phyloP scores from a whole-genome alignment of 1,140 invertebrate genomes.

The Harpegnathos saltator region DNA sequence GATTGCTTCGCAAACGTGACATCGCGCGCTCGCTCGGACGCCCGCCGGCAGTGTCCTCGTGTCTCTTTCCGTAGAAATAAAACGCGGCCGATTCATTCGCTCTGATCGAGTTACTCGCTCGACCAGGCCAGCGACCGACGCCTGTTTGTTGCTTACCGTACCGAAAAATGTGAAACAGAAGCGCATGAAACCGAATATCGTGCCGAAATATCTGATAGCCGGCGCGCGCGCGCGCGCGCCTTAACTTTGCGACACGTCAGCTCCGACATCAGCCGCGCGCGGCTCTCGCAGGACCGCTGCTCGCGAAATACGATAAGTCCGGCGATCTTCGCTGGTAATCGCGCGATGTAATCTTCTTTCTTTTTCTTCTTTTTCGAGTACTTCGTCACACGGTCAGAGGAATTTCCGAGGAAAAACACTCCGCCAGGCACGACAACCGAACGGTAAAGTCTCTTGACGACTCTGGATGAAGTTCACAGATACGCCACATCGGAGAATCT shows the following conservation, averaged over 20 bases:
- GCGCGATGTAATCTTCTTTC: not conserved
- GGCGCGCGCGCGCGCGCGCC: not conserved
- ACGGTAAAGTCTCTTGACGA: too few species aligned
- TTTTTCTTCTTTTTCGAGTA: too few species aligned
- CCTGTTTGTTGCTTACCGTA: constrained; percentile 27
- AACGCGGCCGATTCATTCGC: constrained; percentile 3
- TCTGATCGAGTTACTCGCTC: constrained; percentile 33
- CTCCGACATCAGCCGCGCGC: constrained; percentile 22
- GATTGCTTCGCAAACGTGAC: not conserved
- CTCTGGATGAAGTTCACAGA: too few species aligned
- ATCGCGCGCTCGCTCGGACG: too few species aligned
- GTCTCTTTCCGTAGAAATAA: constrained; percentile 5
- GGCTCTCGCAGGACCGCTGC: constrained; percentile 5
- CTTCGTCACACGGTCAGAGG: not conserved
- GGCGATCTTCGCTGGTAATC: constrained; percentile 20
- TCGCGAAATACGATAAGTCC: constrained; percentile 45
- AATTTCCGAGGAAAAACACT: not conserved
- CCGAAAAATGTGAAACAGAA: constrained; percentile 44
- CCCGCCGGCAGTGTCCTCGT: too few species aligned
- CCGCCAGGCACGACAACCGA: too few species aligned
- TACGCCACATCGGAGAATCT: not conserved
- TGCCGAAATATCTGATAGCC: constrained; percentile 37
- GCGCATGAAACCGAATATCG: constrained; percentile 45
- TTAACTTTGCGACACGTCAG: constrained; percentile 59
- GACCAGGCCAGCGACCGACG: constrained; percentile 1